Conservation (phyloP, 2,797 vertebrate species). For the Anomalospiza imberbis region DNA sequence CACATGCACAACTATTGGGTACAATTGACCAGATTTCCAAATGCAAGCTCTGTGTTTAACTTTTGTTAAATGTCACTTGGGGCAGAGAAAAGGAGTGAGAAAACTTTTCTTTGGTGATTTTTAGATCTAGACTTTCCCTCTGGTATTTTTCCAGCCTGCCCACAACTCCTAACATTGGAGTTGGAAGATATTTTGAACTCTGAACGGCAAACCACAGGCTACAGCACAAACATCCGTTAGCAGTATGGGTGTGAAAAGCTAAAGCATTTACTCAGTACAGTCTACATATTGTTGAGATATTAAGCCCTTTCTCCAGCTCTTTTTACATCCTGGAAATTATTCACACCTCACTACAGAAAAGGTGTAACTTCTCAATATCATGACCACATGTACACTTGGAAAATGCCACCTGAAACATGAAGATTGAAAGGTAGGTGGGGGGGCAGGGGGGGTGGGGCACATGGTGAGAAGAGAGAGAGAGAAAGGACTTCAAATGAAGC, state of each 20-base stretch:
- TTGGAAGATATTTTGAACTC: conserved; percentile 1
- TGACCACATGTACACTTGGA: background rate
- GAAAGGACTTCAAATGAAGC: background rate
- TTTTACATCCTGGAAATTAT: background rate
- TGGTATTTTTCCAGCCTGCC: background rate
- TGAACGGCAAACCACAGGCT: background rate
- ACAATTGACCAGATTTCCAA: background rate
- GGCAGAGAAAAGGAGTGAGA: background rate
- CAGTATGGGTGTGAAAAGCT: background rate
- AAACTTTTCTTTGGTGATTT: background rate
- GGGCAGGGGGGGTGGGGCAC: no score
- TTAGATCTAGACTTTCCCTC: background rate
- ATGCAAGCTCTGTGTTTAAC: background rate
- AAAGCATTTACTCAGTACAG: background rate
- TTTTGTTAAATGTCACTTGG: background rate
- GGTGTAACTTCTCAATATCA: background rate
- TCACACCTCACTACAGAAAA: background rate
- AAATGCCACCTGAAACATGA: background rate
- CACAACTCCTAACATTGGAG: background rate
- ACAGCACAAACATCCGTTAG: conserved; percentile 4
- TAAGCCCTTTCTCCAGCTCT: background rate
- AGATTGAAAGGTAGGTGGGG: background rate
- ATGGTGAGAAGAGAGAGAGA: background rate
- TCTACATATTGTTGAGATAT: background rate
- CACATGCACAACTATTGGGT: background rate